These are phyloP conservation scores for Lepidurus packardi DNA, from an alignment of 1,140 invertebrate genomes.

Conservation along the genomic window DNA sequence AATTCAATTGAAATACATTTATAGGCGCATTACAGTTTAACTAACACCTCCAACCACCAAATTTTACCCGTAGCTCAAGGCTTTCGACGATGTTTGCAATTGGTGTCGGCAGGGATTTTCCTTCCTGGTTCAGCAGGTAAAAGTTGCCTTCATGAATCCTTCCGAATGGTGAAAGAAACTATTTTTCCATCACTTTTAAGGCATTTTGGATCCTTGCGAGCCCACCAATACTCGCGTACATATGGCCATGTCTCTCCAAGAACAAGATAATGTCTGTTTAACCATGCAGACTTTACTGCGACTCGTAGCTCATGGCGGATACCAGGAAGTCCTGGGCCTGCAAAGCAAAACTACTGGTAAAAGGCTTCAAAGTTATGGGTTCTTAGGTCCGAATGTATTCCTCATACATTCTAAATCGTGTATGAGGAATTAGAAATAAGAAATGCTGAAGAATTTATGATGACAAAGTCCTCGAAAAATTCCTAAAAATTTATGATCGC, in stretches of 20 bases:
- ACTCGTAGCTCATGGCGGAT: slow-evolving; percentile 84
- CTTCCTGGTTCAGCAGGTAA: slow-evolving; percentile 86
- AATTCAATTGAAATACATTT: slow-evolving; percentile 37
- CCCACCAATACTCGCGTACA: slow-evolving; percentile 81
- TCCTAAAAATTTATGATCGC: not conserved
- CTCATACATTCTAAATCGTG: too few species aligned
- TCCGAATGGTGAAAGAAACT: too few species aligned
- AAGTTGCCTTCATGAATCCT: not conserved
- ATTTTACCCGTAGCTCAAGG: slow-evolving; percentile 87
- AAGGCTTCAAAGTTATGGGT: not conserved
- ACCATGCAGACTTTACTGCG: slow-evolving; percentile 84
- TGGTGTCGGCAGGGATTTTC: slow-evolving; percentile 89
- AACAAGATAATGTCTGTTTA: slow-evolving; percentile 88
- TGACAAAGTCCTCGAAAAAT: too few species aligned
- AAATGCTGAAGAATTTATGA: too few species aligned
- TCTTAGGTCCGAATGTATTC: too few species aligned
- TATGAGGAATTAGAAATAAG: too few species aligned
- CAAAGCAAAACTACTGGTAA: slow-evolving; percentile 40
- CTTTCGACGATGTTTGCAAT: slow-evolving; percentile 77
- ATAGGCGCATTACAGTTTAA: slow-evolving; percentile 88
- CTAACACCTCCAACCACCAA: slow-evolving; percentile 90
- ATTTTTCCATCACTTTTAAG: not conserved
- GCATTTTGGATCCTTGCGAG: slow-evolving; percentile 78
- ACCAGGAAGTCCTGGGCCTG: slow-evolving; percentile 76
- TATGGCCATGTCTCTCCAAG: slow-evolving; percentile 83